Percentiles rank a stretch among this genome's conserved stretches.
phyloP scores from a whole-genome alignment of 2,888 invertebrate species.

The Diadromus collaris region DNA sequence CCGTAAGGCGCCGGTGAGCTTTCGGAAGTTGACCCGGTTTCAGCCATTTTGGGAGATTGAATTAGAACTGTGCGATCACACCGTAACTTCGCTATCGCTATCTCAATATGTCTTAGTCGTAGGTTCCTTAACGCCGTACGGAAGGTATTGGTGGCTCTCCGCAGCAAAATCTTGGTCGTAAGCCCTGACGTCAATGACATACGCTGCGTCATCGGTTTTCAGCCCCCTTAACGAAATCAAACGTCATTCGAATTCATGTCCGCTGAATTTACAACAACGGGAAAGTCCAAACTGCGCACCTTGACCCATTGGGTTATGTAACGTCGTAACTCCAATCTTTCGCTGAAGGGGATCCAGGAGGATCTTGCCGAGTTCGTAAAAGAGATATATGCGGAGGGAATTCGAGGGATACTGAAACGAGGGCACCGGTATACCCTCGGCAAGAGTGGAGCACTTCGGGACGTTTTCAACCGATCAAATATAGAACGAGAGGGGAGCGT shows the following conservation, averaged over 20 bases:
- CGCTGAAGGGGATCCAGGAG: constrained; percentile 6
- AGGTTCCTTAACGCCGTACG: constrained; percentile 3
- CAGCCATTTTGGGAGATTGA: constrained; percentile 58
- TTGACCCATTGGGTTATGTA: constrained; percentile 17
- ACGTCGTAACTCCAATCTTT: constrained; percentile 32
- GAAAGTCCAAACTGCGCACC: constrained; percentile 9
- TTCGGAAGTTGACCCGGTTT: constrained; percentile 55
- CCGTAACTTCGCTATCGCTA: constrained; percentile 7
- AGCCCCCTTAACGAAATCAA: neutral
- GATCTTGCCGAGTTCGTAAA: constrained; percentile 35
- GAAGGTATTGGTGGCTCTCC: neutral
- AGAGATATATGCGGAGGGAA: constrained; percentile 23
- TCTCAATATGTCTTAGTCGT: constrained; percentile 27
- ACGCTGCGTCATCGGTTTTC: constrained; percentile 24
- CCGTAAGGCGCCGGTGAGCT: constrained; percentile 46
- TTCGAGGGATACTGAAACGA: constrained; percentile 35
- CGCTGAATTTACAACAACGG: neutral
- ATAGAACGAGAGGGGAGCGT: neutral
- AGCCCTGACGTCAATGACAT: neutral
- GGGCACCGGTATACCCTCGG: constrained; percentile 10
- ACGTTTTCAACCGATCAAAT: constrained; percentile 1
- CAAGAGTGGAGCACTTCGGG: neutral
- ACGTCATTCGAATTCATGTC: constrained; percentile 10
- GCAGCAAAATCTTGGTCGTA: neutral
- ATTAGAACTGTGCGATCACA: constrained; percentile 56